These are phyloP conservation scores for Chrysolina haemoptera DNA, from an alignment of 2,888 invertebrate genomes.

Conservation along the genomic window DNA sequence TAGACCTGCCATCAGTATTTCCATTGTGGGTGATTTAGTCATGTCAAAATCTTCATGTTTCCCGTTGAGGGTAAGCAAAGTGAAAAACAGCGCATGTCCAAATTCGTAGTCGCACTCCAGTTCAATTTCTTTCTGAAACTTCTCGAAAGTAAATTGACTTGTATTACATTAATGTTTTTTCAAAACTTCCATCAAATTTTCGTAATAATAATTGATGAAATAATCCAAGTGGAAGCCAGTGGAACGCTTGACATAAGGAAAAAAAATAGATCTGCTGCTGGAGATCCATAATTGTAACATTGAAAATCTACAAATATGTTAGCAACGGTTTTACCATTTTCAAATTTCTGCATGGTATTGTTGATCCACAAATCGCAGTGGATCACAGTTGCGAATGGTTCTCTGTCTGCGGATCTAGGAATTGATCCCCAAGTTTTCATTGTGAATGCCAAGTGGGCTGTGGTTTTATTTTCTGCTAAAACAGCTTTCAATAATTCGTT, in stretches of 20 bases:
- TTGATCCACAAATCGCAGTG: slow-evolving; percentile 76
- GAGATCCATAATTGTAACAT: slow-evolving; percentile 52
- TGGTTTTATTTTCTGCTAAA: slow-evolving; percentile 31
- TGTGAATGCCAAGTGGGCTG: not conserved
- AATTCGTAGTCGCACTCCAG: slow-evolving; percentile 20
- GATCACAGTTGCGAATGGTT: slow-evolving; percentile 71
- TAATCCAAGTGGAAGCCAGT: slow-evolving; percentile 38
- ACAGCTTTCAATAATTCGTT: not conserved
- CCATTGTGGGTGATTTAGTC: not conserved
- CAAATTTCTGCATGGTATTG: slow-evolving; percentile 72
- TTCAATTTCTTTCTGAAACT: slow-evolving; percentile 23
- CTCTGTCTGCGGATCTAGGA: slow-evolving; percentile 47
- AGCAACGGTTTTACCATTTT: slow-evolving; percentile 42
- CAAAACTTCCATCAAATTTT: slow-evolving; percentile 29
- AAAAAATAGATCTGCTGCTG: slow-evolving; percentile 55
- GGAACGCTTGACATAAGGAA: slow-evolving; percentile 57
- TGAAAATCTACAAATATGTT: slow-evolving; percentile 60
- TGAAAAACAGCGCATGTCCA: slow-evolving; percentile 17
- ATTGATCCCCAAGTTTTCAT: slow-evolving; percentile 25
- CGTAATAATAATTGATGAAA: slow-evolving; percentile 44
- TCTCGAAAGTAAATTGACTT: slow-evolving; percentile 19
- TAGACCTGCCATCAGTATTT: not conserved
- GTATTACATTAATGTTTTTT: slow-evolving; percentile 8
- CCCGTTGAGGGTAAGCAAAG: not conserved
- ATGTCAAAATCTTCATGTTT: not conserved